Conservation (phyloP, 2,797 vertebrate genomes). For the Artibeus jamaicensis region DNA sequence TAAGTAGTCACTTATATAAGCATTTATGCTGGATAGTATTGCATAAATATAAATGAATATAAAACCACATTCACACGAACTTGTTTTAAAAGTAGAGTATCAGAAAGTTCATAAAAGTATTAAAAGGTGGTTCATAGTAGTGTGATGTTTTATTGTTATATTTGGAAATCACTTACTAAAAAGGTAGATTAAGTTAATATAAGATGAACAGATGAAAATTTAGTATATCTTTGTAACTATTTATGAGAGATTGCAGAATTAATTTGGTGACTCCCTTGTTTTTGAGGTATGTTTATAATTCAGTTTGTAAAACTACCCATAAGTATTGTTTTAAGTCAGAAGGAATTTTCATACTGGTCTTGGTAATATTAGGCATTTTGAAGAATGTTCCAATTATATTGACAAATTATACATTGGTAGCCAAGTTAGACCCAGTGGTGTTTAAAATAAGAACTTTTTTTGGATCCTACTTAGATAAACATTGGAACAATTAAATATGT, state of each 20-base stretch:
- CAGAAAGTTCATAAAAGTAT: not conserved
- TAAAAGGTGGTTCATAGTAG: not conserved
- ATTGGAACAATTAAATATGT: not conserved
- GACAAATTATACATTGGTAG: not conserved
- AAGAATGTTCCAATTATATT: not conserved
- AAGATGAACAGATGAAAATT: not conserved
- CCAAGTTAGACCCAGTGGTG: not conserved
- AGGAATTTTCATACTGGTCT: not conserved
- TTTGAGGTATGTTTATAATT: not conserved
- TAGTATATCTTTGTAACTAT: not conserved
- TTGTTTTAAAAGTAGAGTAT: not conserved
- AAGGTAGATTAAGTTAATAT: not conserved
- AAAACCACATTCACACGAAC: not conserved
- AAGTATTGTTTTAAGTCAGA: not conserved
- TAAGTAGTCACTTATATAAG: not conserved
- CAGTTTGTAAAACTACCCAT: not conserved
- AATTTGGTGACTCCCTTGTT: not conserved
- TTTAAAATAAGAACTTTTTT: not conserved
- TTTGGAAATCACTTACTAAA: not conserved
- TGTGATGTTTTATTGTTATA: not conserved
- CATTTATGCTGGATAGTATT: not conserved
- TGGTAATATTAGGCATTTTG: not conserved
- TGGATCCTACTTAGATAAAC: not conserved
- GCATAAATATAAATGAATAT: not conserved
- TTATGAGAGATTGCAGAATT: not conserved